Conservation (phyloP, 1,140 invertebrate genomes). For the Drusus annulatus region DNA sequence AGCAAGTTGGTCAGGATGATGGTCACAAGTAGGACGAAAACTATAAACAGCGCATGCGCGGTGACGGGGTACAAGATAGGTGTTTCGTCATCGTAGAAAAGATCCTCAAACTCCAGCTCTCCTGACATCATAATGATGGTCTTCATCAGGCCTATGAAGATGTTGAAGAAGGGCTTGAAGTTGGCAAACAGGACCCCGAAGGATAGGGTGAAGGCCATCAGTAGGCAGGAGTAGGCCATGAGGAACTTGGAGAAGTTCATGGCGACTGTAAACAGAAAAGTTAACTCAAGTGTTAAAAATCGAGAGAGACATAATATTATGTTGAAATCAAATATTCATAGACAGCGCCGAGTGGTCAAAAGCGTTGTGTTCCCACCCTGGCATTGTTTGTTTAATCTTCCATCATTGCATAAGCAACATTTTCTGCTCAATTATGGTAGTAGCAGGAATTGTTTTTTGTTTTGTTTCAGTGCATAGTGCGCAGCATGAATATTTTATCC, state of each 20-base stretch:
- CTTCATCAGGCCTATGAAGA: conserved; percentile 79
- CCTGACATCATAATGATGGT: conserved; percentile 93
- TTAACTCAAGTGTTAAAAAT: too few species aligned
- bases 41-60: conserved; percentile 82
- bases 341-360: too few species aligned
- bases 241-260: conserved; percentile 89
- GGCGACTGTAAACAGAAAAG: conserved; percentile 71
- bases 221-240: conserved; percentile 83
- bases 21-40: conserved; percentile 86
- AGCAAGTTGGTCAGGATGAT: conserved; percentile 89
- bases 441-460: too few species aligned
- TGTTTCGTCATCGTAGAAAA: conserved; percentile 78
- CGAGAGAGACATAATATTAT: too few species aligned
- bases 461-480: too few species aligned
- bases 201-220: conserved; percentile 83
- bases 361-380: too few species aligned
- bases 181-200: conserved; percentile 86
- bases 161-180: conserved; percentile 78
- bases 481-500: too few species aligned
- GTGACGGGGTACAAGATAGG: conserved; percentile 77
- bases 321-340: too few species aligned
- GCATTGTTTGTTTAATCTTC: too few species aligned
- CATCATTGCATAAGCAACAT: too few species aligned
- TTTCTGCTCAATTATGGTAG: too few species aligned
- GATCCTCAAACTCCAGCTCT: conserved; percentile 87